Evolutionary conservation across 2,113 vertebrate species (phyloP).

Genomic region (Hippocampus mohnikei): DNA sequence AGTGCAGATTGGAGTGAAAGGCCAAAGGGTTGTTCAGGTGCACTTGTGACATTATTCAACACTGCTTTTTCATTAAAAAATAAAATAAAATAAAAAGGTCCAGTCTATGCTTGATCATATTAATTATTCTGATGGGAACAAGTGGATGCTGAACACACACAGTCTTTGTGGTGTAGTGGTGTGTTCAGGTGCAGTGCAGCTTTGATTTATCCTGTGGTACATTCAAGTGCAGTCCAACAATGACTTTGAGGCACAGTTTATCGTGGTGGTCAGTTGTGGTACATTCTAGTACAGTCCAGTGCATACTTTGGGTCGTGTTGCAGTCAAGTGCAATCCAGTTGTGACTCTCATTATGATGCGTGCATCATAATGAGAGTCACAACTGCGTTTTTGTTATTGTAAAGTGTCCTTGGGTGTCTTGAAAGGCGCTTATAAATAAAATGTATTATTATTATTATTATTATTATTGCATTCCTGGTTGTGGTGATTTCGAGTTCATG

Average conservation of each 20-base stretch:
- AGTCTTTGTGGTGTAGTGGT: neutral
- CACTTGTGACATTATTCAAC: conserved; percentile 24
- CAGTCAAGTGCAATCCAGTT: neutral
- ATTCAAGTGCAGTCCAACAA: neutral
- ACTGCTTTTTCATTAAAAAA: conserved; percentile 6
- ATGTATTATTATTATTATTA: too few relatives aligned
- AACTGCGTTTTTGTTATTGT: too few relatives aligned
- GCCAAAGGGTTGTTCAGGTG: conserved; percentile 73
- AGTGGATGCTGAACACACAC: conserved; percentile 23
- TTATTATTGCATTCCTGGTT: too few relatives aligned
- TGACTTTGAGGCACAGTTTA: neutral
- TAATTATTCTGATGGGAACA: conserved; percentile 4
- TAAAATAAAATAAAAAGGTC: conserved; percentile 17
- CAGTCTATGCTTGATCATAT: conserved; percentile 10
- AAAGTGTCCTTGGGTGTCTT: too few relatives aligned
- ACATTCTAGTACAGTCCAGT: neutral
- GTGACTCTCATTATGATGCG: too few relatives aligned
- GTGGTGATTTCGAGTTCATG: too few relatives aligned
- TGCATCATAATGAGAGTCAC: too few relatives aligned
- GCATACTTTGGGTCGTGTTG: neutral
- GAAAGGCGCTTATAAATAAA: too few relatives aligned
- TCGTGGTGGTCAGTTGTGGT: too few relatives aligned
- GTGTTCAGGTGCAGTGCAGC: neutral
- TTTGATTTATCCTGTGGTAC: neutral
- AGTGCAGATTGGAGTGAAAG: conserved; percentile 73